Evolutionary conservation across 1,140 invertebrate genomes (phyloP), one percentile per base, ranked within the genome.

Genomic region (Brachionus manjavacas): DNA sequence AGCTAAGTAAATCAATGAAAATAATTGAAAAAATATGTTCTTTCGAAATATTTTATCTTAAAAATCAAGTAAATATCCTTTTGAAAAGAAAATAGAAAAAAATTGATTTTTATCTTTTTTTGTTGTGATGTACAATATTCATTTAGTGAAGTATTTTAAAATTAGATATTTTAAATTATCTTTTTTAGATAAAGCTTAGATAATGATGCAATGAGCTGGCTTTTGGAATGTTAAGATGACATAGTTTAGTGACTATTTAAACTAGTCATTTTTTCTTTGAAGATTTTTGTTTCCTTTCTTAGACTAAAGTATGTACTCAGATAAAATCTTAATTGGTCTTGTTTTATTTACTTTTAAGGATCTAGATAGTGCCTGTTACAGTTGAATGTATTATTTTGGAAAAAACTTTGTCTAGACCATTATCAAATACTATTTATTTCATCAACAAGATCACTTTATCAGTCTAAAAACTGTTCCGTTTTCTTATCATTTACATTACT

Each of bases 21-120:
- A 60, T 60, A 60, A 60, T 60, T 60, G 52, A 60, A 60, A 60
- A 60, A 60, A 60, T 60, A 60, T 60, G 52, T 20, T 60, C 52
- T 25, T 16, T 60, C 52, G 20, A 60, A 60, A 60, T 60, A 60
- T 60, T 60, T 60, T 60, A 60, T 60, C 52, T 60, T 60, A 60
- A 60, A 60, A 60, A 60, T 60, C 52, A 60, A 60, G 52, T 60
- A 60, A 60, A 60, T 60, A 60, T 60, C 52, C 52, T 60, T 60
- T 60, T 60, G 52, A 60, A 60, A 60, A 23, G 20, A 20, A 60
- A 60, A 20, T 60, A 60, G 25, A 20, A 46, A 28, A 31, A 46
- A 60, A 60, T 60, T 60, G 52, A 60, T 60, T 60, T 60, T 60
- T 60, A 60, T 60, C 52, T 60, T 20, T 60, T 60, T 60, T 60